Evolutionary conservation across 2,888 invertebrate species (phyloP), one percentile per base, ranked within the genome.

Genomic region (Hoplodrina blanda): DNA sequence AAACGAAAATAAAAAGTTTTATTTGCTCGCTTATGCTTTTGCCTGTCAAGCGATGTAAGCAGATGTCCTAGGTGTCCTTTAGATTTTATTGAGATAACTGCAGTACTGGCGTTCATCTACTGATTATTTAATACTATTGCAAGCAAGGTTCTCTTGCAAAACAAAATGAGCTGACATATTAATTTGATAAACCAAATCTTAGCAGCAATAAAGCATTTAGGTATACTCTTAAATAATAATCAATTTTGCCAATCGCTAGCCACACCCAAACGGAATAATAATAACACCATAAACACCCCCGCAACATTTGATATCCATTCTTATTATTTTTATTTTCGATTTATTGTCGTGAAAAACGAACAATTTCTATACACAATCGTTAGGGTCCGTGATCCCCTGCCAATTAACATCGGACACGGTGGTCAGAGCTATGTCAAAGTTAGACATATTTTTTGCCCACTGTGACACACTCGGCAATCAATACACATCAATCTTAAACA

Each of bases 391-490:
- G 91, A 90, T 91, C 95, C 96, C 96, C 95, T 94, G 95, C 95
- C 96, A 96, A 96, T 96, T 95, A 95, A 92, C 85, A 91, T 95
- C 87, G 91, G 95, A 86, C 93, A 93, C 92, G 94, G 95, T 92
- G 96, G 95, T 95, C 95, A 94, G 86, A 89, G 82, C 85, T 87
- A 88, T 90, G 92, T 93, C 95, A 93, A 91, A 93, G 84, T 91
- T 90, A 86, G 91, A 92, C 90, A 91, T 80, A 85, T 91, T 94
- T 93, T 91, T 93, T 93, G 88, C 82, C 70, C 75, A 78, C 70
- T 74, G 81, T 86, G 88, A 86, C 86, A 82, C 86, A 91, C 86
- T 80, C 83, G 71, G 78, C 84, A 78, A 91, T 93, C 91, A 86
- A 92, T 78, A 69, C 8, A 68, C 76, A 84, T 77, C 77, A 74